phyloP scores from a whole-genome alignment of 1,140 invertebrate species.

The Penaeus japonicus region DNA sequence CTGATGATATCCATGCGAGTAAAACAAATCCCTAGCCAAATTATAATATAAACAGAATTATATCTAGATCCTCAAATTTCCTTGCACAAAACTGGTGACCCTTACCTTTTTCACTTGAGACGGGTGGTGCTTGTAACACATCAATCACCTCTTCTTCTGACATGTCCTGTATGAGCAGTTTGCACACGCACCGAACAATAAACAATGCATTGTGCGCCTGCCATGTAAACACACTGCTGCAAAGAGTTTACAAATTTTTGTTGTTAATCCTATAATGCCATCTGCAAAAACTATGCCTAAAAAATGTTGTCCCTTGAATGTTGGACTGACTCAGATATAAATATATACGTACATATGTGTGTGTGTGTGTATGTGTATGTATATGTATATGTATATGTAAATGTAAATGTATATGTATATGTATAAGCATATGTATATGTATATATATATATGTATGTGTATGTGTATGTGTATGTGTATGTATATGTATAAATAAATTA shows the following conservation, averaged over 20 bases:
- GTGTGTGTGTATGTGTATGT: not conserved
- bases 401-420: no score
- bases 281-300: slow-evolving; percentile 35
- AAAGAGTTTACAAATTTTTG: slow-evolving; percentile 61
- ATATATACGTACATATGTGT: not conserved
- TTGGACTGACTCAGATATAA: no score
- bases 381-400: no score
- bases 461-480: no score
- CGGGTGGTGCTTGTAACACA: slow-evolving; percentile 64
- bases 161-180: slow-evolving; percentile 80
- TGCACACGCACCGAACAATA: slow-evolving; percentile 85
- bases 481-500: not conserved
- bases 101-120: slow-evolving; percentile 33
- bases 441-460: no score
- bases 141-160: slow-evolving; percentile 68
- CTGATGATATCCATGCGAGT: no score
- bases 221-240: slow-evolving; percentile 90
- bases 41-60: no score
- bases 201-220: slow-evolving; percentile 94
- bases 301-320: no score
- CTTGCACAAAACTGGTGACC: no score
- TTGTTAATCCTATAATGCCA: slow-evolving; percentile 35
- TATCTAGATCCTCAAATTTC: no score
- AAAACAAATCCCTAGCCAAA: no score
- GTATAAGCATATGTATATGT: no score